A percentile compares a stretch with the other conserved stretches of the same genome.
Conservation (phyloP, 2,888 invertebrate genomes). For the Cephus spinipes region DNA sequence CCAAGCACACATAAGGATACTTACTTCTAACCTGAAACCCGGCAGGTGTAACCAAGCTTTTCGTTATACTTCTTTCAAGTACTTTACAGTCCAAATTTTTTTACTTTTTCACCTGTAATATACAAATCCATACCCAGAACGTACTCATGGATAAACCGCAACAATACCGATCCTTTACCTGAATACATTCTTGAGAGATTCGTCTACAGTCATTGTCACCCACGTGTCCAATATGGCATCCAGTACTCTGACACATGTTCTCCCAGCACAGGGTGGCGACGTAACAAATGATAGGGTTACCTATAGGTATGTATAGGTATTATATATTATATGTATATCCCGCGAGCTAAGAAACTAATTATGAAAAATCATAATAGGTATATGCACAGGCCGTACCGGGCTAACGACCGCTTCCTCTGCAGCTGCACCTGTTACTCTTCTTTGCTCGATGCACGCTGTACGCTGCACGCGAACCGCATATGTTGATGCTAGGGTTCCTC, state of each 20-base stretch:
- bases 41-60: no score
- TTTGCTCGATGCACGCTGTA: constrained; percentile 50
- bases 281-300: not conserved
- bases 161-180: not conserved
- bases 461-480: constrained; percentile 63
- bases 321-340: not conserved
- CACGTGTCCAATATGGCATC: not conserved
- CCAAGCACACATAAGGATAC: no score
- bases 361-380: constrained; percentile 58
- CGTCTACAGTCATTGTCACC: not conserved
- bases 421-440: constrained; percentile 59
- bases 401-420: constrained; percentile 62
- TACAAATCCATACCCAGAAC: not conserved
- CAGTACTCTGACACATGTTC: not conserved
- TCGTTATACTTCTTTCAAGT: no score
- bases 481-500: constrained; percentile 44
- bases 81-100: not conserved
- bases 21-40: no score
- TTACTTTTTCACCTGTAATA: not conserved
- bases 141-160: not conserved
- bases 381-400: constrained; percentile 51
- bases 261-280: not conserved
- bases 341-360: constrained; percentile 38
- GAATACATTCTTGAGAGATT: not conserved
- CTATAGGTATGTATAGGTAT: not conserved